These are phyloP conservation scores for Eleginops maclovinus DNA, from an alignment of 2,113 vertebrate genomes.

Conservation along the genomic window DNA sequence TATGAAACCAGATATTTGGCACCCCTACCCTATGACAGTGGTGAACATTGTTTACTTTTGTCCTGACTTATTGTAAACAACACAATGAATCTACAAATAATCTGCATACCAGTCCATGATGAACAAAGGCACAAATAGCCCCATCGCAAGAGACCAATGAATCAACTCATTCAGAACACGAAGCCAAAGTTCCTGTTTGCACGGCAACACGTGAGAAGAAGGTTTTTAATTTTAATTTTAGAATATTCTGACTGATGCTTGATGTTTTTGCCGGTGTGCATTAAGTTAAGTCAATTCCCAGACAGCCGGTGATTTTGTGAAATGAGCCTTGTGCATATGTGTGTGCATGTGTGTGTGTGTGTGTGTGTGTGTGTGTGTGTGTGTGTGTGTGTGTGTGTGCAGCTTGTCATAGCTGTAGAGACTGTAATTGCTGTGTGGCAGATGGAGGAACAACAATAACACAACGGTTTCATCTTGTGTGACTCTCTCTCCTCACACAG, in stretches of 20 bases:
- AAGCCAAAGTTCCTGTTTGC: conserved; percentile 78
- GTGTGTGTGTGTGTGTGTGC: conserved; percentile 5
- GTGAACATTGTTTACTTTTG: background rate
- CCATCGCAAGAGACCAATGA: conserved; percentile 4
- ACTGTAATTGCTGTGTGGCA: conserved; percentile 45
- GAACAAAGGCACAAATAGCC: background rate
- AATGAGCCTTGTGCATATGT: conserved; percentile 48
- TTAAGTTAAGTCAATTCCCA: conserved; percentile 35
- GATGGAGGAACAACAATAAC: conserved; percentile 57
- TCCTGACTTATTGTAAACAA: background rate
- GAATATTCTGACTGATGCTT: conserved; percentile 11
- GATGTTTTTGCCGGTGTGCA: conserved; percentile 74
- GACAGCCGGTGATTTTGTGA: conserved; percentile 51
- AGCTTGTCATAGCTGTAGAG: conserved; percentile 64
- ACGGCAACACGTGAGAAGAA: background rate
- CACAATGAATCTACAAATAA: background rate
- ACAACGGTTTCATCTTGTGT: conserved; percentile 49
- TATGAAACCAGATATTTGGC: too few species aligned
- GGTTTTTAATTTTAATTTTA: conserved; percentile 14
- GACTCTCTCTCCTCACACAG: conserved; percentile 10
- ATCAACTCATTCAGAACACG: conserved; percentile 78
- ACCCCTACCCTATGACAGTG: background rate
- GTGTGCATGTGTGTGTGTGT: conserved; percentile 7
- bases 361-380: conserved; percentile 10
- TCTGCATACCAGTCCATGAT: background rate